Conservation (phyloP, 2,888 invertebrate genomes). For the Agrotis ipsilon region DNA sequence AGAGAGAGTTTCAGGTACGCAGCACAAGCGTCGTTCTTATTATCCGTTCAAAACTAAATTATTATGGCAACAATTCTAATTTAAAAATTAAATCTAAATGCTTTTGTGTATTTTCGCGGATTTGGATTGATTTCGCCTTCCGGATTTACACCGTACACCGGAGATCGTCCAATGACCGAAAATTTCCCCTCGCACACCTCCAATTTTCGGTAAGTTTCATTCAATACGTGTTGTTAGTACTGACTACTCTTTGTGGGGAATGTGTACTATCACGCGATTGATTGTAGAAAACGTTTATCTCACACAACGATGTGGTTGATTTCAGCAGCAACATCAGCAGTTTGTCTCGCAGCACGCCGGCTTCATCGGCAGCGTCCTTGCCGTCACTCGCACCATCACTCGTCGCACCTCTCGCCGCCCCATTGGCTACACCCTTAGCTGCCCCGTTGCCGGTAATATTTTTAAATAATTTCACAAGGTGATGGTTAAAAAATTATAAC, state of each 20-base stretch:
- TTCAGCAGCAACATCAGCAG: slow-evolving; percentile 95
- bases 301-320: slow-evolving; percentile 54
- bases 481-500: not conserved
- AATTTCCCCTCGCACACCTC: slow-evolving; percentile 4
- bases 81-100: slow-evolving; percentile 19
- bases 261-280: slow-evolving; percentile 30
- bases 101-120: slow-evolving; percentile 44
- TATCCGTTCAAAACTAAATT: not conserved
- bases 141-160: slow-evolving; percentile 18
- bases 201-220: slow-evolving; percentile 35
- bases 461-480: too few relatives aligned
- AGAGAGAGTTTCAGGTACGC: slow-evolving; percentile 96
- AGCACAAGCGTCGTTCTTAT: slow-evolving; percentile 11
- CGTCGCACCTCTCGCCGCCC: slow-evolving; percentile 79
- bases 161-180: slow-evolving; percentile 20
- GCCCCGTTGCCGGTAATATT: slow-evolving; percentile 76
- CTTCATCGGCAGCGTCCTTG: slow-evolving; percentile 81
- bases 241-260: slow-evolving; percentile 17
- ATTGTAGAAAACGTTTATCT: slow-evolving; percentile 30
- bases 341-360: slow-evolving; percentile 93
- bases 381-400: slow-evolving; percentile 76
- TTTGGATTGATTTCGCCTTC: slow-evolving; percentile 28
- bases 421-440: slow-evolving; percentile 76
- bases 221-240: slow-evolving; percentile 42
- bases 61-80: not conserved